A percentile compares a stretch with the other conserved stretches of the same genome.
Evolutionary conservation across 2,113 vertebrate genomes (phyloP).

Genomic region (Pygoscelis adeliae): DNA sequence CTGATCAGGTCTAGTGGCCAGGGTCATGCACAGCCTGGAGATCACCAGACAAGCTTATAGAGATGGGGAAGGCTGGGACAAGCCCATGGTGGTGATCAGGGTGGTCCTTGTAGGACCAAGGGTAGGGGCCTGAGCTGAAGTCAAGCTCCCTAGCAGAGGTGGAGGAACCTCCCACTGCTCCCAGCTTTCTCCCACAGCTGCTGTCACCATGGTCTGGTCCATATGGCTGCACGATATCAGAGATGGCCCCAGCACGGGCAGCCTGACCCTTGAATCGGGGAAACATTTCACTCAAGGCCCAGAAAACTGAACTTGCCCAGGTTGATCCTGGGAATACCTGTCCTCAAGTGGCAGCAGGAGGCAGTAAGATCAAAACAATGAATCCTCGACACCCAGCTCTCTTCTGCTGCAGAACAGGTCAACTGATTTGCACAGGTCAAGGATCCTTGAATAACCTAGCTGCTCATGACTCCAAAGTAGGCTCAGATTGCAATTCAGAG

Average conservation of each 20-base stretch:
- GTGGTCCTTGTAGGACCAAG: background rate
- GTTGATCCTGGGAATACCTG: background rate
- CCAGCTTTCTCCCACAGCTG: background rate
- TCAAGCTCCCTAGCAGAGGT: background rate
- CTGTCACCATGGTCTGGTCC: background rate
- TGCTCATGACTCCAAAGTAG: background rate
- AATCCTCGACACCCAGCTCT: background rate
- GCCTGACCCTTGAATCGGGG: background rate
- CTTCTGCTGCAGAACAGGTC: background rate
- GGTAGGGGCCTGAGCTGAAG: background rate
- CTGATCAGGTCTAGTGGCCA: background rate
- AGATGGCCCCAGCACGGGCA: background rate
- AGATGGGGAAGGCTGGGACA: background rate
- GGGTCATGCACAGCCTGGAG: background rate
- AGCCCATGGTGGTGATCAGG: background rate
- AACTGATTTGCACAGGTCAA: background rate
- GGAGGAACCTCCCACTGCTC: background rate
- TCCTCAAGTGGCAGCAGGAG: background rate
- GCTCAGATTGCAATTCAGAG: background rate
- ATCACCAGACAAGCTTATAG: background rate
- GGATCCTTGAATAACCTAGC: background rate
- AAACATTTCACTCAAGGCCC: background rate
- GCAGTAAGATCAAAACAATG: background rate
- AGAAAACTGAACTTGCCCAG: background rate
- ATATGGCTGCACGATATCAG: background rate